A percentile compares a stretch with the other conserved stretches of the same genome.
These are phyloP conservation scores for Channa argus DNA, from an alignment of 2,113 vertebrate species.

Conservation along the genomic window DNA sequence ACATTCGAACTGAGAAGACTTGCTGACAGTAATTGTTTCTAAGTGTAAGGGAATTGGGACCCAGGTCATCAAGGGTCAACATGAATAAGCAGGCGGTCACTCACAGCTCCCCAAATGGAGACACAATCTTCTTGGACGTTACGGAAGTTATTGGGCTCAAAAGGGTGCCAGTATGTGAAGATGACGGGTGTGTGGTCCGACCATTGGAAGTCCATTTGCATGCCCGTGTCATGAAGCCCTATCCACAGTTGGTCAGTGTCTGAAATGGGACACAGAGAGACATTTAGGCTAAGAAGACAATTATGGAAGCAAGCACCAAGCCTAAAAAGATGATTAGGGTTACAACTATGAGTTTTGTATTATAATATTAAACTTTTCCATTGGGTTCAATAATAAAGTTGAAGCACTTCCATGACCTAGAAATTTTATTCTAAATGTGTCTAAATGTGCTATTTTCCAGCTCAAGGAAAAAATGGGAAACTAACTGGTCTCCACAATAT, in stretches of 20 bases:
- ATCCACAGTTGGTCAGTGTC: constrained; percentile 96
- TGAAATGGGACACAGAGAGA: constrained; percentile 58
- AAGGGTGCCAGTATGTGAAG: constrained; percentile 97
- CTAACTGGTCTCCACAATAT: not conserved
- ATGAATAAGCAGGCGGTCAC: constrained; percentile 53
- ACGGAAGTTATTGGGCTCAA: constrained; percentile 97
- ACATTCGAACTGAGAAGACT: constrained; percentile 33
- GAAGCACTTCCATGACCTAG: constrained; percentile 23
- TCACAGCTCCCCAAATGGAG: constrained; percentile 96
- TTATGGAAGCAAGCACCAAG: no score
- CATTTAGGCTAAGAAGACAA: not conserved
- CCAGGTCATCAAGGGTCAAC: not conserved
- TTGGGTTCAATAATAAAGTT: constrained; percentile 9
- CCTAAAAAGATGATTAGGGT: not conserved
- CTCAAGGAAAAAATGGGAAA: not conserved
- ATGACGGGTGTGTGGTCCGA: constrained; percentile 92
- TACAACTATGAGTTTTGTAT: not conserved
- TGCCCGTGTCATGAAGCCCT: constrained; percentile 92
- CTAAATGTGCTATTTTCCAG: constrained; percentile 23
- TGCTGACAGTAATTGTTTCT: constrained; percentile 1
- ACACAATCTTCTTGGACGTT: constrained; percentile 95
- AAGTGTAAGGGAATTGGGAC: constrained; percentile 8
- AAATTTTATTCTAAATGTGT: constrained; percentile 7
- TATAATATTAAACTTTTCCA: constrained; percentile 26
- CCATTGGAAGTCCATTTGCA: constrained; percentile 99